Evolutionary conservation across 2,888 invertebrate species (phyloP).

Genomic region (Drosophila merina): DNA sequence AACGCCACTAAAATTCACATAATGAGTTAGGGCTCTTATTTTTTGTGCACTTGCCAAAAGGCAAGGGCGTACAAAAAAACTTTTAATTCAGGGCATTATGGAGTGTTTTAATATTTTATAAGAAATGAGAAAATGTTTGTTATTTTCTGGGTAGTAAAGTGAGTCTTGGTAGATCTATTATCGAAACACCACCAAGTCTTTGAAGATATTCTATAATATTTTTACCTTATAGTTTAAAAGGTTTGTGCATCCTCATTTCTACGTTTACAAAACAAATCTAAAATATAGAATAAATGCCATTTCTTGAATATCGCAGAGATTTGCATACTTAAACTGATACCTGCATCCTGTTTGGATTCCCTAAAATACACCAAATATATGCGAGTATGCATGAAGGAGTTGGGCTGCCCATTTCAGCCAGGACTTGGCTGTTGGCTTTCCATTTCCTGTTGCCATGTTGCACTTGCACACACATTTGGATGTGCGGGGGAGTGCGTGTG

Average conservation of each 20-base stretch:
- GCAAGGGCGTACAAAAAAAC: slow-evolving; percentile 15
- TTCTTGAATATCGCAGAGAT: background rate
- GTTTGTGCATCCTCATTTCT: no score
- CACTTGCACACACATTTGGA: slow-evolving; percentile 55
- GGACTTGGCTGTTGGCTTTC: slow-evolving; percentile 44
- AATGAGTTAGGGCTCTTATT: slow-evolving; percentile 40
- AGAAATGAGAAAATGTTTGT: no score
- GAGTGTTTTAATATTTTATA: no score
- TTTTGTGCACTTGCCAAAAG: slow-evolving; percentile 20
- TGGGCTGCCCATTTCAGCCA: background rate
- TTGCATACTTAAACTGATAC: background rate
- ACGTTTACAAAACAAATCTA: no score
- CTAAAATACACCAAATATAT: background rate
- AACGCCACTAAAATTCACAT: slow-evolving; percentile 41
- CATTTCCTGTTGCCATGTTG: slow-evolving; percentile 70
- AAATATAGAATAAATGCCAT: background rate
- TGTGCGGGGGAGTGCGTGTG: slow-evolving; percentile 45
- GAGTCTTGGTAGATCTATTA: no score
- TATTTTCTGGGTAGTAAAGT: no score
- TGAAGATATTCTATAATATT: no score
- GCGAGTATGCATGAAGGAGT: background rate
- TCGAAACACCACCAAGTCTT: no score
- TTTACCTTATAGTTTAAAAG: no score
- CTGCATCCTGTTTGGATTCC: background rate
- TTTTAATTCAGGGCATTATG: slow-evolving; percentile 1